Base-by-base conservation (phyloP, 2,888 invertebrate genomes). In the Mythimna ferrago region DNA sequence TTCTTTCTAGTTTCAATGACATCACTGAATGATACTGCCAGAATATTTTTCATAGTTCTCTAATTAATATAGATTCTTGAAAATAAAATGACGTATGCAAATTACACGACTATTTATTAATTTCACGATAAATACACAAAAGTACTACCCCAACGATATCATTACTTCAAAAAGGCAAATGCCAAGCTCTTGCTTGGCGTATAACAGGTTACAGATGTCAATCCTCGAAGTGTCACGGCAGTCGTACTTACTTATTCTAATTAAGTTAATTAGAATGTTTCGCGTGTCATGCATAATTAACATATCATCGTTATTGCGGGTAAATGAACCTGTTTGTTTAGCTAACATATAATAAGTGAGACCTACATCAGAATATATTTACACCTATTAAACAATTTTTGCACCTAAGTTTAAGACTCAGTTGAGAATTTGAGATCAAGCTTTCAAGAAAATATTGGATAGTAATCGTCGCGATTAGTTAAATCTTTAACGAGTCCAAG, bases 311-410 rank as follows among this genome's bases (percentile, higher is more conserved):
- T 74, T 84, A 81, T 82, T 81, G 71, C 78, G 82, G 91, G 90
- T 92, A 91, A 91, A 91, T 78, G 89, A 90, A 91, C 91, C 78
- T 71, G 78, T 75, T 63, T 81, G 75, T 82, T 82, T 77, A 81
- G 78, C 76, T 72, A 58, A 56, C 26, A 66, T 44, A 72, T 19
- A 68, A 69, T 73, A 63, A 77, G 58, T 65, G 60, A 62, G 63
- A 75, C 56, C 48, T 51, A 67, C 38, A 48, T 62, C 16, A n/a
- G 21, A 67, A 65, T 48, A 58, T 41, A 41, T 58, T 70, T 35
- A 77, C 74, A 77, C 35, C 35, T 63, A 60, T 67, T 54, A 16
- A 44, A 16, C 0, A n/a, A 11, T 51, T 32, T 64, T 51, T 58
- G 11, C 9, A 26, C 26, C 51, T 19, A 26, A 60, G n/a, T 44